Base-by-base conservation (phyloP, 2,797 vertebrate species). In the Catostomus latipinnis region DNA sequence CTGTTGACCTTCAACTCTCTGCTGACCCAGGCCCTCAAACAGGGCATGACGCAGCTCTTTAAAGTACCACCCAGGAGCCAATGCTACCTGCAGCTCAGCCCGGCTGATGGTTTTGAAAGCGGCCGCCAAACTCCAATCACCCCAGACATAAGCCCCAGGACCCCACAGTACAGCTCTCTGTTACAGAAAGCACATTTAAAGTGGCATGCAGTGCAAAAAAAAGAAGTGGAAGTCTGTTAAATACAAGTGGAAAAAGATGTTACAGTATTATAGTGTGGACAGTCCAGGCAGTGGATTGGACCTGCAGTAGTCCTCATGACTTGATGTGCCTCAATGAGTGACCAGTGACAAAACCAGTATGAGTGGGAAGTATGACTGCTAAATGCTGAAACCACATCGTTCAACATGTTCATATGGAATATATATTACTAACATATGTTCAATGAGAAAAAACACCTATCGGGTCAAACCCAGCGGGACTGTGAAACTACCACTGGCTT, bases 371-470 rank as follows among this genome's bases (percentile, higher is more conserved):
- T 56, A 73, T 56, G 53, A 72, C 74, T 61, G 67, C 56, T 84
- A 76, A 82, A 83, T 84, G 77, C 79, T 82, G 69, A 85, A 81
- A 81, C 81, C 81, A 82, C 78, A 81, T 81, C 84, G 80, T 71
- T 82, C 81, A 77, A 79, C 80, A 71, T 82, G 72, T 46, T 89
- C 89, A 86, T 86, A 87, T 88, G 87, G 88, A 82, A 88, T 89
- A 85, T 67, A 81, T 86, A 89, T 92, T 89, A 90, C 82, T 62
- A 83, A 80, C 89, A 87, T 77, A 70, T 90, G 88, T 87, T 89
- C 82, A 78, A 76, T 83, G 61, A 81, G 76, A 63, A 74, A 72
- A 73, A 74, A 82, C 52, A 71, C 83, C 86, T 84, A 88, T 89
- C 86, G 83, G 87, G 80, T 85, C 82, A 81, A 90, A 86, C 86